Evolutionary conservation across 2,113 vertebrate genomes (phyloP).

Genomic region (Anoplopoma fimbria): DNA sequence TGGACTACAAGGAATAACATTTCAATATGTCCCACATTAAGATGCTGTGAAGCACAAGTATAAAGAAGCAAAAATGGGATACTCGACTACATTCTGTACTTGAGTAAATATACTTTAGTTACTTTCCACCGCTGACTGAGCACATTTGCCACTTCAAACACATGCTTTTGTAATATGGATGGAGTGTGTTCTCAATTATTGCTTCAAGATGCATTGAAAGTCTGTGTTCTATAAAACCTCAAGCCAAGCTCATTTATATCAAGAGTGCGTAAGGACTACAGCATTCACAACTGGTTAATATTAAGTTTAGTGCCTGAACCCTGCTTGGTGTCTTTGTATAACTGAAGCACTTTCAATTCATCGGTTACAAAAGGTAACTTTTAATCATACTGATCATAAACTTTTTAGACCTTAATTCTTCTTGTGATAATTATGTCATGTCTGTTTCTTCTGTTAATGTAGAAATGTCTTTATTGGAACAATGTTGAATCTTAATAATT

Average conservation of each 20-base stretch:
- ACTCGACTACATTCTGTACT: background rate
- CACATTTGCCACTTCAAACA: conserved; percentile 45
- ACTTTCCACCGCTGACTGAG: background rate
- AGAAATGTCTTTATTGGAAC: too few relatives aligned
- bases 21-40: background rate
- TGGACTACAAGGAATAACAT: background rate
- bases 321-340: background rate
- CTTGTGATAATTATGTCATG: too few relatives aligned
- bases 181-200: conserved; percentile 62
- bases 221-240: conserved; percentile 46
- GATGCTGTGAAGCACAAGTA: background rate
- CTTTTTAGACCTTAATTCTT: background rate
- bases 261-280: background rate
- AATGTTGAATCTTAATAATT: background rate
- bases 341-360: background rate
- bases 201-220: conserved; percentile 63
- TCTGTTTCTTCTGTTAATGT: too few relatives aligned
- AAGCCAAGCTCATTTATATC: conserved; percentile 42
- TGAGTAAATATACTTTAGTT: background rate
- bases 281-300: background rate
- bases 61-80: background rate
- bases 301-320: background rate
- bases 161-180: conserved; percentile 35
- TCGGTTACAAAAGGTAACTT: background rate
- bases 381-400: background rate